phyloP scores from a whole-genome alignment of 2,113 vertebrate species.

The Sphyrna mokarran region DNA sequence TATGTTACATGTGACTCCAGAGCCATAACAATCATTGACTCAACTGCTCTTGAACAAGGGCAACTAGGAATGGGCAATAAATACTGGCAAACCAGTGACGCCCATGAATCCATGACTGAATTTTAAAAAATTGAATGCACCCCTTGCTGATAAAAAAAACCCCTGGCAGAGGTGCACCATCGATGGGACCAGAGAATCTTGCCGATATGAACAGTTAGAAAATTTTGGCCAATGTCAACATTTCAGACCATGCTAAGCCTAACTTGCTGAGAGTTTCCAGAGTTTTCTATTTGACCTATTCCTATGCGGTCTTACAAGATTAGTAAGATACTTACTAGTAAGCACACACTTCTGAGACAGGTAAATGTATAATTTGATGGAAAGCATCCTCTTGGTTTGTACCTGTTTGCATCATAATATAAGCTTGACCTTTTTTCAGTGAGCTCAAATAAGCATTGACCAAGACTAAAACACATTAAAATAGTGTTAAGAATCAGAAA shows the following conservation, averaged over 20 bases:
- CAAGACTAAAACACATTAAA: background rate
- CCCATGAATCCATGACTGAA: too few species aligned
- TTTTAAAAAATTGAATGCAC: too few species aligned
- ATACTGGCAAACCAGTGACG: too few species aligned
- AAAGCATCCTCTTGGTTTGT: background rate
- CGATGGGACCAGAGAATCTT: too few species aligned
- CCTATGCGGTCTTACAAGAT: background rate
- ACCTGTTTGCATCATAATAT: background rate
- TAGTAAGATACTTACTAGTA: background rate
- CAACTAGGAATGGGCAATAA: too few species aligned
- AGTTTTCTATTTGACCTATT: background rate
- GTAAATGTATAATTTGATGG: background rate
- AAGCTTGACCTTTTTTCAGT: background rate
- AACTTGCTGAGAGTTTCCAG: background rate
- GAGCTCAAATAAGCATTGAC: background rate
- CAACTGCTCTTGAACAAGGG: too few species aligned
- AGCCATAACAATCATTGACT: too few species aligned
- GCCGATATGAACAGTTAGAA: too few species aligned
- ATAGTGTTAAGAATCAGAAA: background rate
- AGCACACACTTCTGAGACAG: too few species aligned
- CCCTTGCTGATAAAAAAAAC: too few species aligned
- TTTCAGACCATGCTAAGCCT: background rate
- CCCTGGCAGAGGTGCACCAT: too few species aligned
- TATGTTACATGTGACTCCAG: too few species aligned
- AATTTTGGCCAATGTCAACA: background rate